Conservation (phyloP, 1,140 invertebrate genomes). For the Leptopilina boulardi region DNA sequence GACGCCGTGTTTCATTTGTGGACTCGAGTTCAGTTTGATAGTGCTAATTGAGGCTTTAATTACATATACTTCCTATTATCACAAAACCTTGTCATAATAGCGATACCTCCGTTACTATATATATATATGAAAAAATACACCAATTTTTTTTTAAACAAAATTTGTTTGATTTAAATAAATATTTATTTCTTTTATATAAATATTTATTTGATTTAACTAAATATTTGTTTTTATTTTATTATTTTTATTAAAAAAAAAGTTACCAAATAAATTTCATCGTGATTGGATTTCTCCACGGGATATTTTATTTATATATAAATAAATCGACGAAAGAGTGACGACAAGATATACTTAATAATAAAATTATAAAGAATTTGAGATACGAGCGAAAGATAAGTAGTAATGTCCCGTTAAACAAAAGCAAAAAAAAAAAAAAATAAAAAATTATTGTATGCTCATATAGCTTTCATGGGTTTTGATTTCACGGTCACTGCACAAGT, state of each 20-base stretch:
- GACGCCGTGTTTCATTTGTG: neutral
- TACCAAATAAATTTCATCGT: too few relatives aligned
- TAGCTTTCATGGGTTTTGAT: constrained; percentile 19
- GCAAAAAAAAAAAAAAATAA: neutral
- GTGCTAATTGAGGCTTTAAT: constrained; percentile 3
- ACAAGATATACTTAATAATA: too few relatives aligned
- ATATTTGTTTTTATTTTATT: too few relatives aligned
- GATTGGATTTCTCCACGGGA: too few relatives aligned
- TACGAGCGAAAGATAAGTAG: neutral
- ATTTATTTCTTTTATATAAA: too few relatives aligned
- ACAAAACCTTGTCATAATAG: neutral
- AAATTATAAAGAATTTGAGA: constrained; percentile 1
- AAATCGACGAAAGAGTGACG: too few relatives aligned
- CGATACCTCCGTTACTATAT: neutral
- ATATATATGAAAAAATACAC: too few relatives aligned
- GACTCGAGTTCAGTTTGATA: neutral
- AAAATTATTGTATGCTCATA: neutral
- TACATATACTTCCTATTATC: neutral
- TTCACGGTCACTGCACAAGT: constrained; percentile 31
- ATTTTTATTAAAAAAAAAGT: too few relatives aligned
- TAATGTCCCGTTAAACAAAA: constrained; percentile 7
- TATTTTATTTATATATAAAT: too few relatives aligned
- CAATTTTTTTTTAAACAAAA: too few relatives aligned
- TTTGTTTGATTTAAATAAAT: too few relatives aligned
- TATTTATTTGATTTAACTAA: too few relatives aligned